Percentiles rank a stretch among this genome's conserved stretches.
These are phyloP conservation scores for Epinephelus cyanopodus DNA, from an alignment of 2,113 vertebrate species.

Conservation along the genomic window DNA sequence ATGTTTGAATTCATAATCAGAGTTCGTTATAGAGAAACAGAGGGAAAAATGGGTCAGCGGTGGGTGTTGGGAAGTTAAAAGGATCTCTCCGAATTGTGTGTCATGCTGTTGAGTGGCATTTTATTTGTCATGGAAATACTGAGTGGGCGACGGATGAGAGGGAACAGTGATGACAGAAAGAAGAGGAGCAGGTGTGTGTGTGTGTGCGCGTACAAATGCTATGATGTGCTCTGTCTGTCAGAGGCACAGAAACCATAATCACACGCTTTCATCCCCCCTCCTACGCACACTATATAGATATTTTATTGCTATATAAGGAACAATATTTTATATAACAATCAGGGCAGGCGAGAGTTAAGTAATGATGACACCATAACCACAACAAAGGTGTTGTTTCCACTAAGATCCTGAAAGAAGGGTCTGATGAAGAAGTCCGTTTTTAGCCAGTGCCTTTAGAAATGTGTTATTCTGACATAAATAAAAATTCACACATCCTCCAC, in stretches of 20 bases:
- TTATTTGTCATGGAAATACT: slow-evolving; percentile 67
- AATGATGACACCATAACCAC: background rate
- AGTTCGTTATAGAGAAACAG: background rate
- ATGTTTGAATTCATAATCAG: slow-evolving; percentile 34
- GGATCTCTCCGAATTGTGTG: slow-evolving; percentile 48
- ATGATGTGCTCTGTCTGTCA: slow-evolving; percentile 14
- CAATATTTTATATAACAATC: slow-evolving; percentile 1
- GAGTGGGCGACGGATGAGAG: slow-evolving; percentile 59
- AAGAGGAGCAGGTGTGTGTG: slow-evolving; percentile 44
- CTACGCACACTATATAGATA: background rate
- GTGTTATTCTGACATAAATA: background rate
- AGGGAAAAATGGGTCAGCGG: slow-evolving; percentile 45
- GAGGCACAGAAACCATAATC: slow-evolving; percentile 2
- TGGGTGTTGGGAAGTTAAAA: slow-evolving; percentile 61
- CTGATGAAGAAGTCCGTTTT: background rate
- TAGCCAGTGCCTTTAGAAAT: background rate
- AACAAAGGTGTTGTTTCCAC: background rate
- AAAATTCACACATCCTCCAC: background rate
- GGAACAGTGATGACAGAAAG: slow-evolving; percentile 25
- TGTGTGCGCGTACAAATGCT: background rate
- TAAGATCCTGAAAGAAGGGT: background rate
- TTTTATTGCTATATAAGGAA: background rate
- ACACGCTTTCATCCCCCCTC: slow-evolving; percentile 9
- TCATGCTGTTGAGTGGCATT: slow-evolving; percentile 43
- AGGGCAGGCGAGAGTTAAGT: slow-evolving; percentile 2